Evolutionary conservation across 2,113 vertebrate species (phyloP).

Genomic region (Danionella cerebrum): DNA sequence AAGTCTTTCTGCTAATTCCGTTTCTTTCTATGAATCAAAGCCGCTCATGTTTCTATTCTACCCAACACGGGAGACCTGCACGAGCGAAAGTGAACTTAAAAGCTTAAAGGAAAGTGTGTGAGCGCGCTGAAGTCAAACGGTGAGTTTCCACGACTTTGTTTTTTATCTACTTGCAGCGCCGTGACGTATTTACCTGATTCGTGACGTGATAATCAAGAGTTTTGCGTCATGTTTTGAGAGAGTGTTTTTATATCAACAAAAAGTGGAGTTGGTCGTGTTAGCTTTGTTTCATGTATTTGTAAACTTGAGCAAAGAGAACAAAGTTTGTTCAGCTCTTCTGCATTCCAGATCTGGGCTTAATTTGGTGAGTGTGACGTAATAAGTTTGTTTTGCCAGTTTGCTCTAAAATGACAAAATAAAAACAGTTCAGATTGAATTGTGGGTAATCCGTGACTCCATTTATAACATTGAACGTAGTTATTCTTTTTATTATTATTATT

Average conservation of each 20-base stretch:
- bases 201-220: conserved; percentile 5
- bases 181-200: background rate
- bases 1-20: background rate
- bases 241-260: background rate
- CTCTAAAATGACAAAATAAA: too few species aligned
- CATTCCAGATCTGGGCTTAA: conserved; percentile 32
- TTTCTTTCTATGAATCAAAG: background rate
- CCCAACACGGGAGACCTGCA: background rate
- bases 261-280: too few species aligned
- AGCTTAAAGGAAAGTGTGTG: background rate
- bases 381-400: background rate
- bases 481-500: too few species aligned
- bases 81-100: background rate
- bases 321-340: conserved; percentile 24
- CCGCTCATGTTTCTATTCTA: conserved; percentile 2
- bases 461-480: too few species aligned
- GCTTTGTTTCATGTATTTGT: background rate
- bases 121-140: background rate
- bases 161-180: background rate
- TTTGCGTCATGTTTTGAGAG: conserved; percentile 1
- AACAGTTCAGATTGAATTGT: too few species aligned
- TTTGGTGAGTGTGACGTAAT: background rate
- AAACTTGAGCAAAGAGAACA: too few species aligned
- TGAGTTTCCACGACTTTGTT: background rate
- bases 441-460: too few species aligned